Conservation (phyloP, 2,888 invertebrate genomes). For the Chrysodeixis includens region DNA sequence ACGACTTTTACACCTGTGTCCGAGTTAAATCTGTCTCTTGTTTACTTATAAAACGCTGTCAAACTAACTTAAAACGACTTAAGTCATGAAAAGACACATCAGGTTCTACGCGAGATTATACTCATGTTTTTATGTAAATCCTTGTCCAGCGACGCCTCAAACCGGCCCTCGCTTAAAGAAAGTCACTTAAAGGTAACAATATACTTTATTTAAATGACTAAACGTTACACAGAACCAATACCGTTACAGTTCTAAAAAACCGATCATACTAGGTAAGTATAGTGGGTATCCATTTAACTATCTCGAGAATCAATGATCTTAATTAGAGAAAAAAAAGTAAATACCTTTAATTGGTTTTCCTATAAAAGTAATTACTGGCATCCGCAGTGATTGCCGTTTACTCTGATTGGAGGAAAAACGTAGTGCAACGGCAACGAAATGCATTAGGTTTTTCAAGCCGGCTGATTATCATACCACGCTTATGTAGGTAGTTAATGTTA, state of each 20-base stretch:
- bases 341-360: conserved; percentile 43
- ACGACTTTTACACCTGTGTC: too few species aligned
- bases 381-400: conserved; percentile 31
- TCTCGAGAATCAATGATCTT: conserved; percentile 44
- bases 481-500: conserved; percentile 21
- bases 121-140: too few species aligned
- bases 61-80: too few species aligned
- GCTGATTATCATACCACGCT: conserved; percentile 49
- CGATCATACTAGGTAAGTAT: conserved; percentile 12
- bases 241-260: conserved; percentile 3
- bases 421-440: conserved; percentile 15
- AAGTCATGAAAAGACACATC: too few species aligned
- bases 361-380: conserved; percentile 49
- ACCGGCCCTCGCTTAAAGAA: too few species aligned
- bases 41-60: too few species aligned
- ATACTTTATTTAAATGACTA: not conserved
- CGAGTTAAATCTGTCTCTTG: too few species aligned
- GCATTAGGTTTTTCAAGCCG: conserved; percentile 31
- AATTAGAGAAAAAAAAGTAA: conserved; percentile 54
- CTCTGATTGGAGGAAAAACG: conserved; percentile 47
- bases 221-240: not conserved
- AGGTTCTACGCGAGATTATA: too few species aligned
- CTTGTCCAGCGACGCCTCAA: too few species aligned
- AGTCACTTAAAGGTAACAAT: not conserved
- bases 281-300: conserved; percentile 31